Evolutionary conservation across 2,113 vertebrate genomes (phyloP), one percentile per base, ranked within the genome.

Genomic region (Campylorhamphus procurvoides): DNA sequence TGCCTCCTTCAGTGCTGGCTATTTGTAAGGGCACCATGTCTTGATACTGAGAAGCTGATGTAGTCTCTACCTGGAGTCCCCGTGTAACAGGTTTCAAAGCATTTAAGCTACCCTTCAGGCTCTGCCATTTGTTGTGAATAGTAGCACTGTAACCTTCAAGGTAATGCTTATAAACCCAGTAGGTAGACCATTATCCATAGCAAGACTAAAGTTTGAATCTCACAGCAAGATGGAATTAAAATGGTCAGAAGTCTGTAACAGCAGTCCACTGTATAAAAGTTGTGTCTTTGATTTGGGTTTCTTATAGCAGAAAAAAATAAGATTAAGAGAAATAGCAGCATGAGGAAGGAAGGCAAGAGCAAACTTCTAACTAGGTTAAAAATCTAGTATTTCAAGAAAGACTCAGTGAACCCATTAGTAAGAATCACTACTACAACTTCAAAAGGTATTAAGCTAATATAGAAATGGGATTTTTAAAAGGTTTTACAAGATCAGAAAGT

Each of bases 341-440:
- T 18, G 40, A 74, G 12, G 27, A 89, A 64, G 13, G 14, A 44
- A 91, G 73, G 40, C 13, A 68, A 68, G 12, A 89, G 27, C 29
- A 89, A 92, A 84, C 19, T 46, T 90, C 50, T 42, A 66, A 37
- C 6, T 46, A 63, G 13, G 37, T 72, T 71, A 90, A 87, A 94
- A 94, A 35, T 33, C 3, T 6, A 53, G 37, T 66, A 53, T 62
- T 77, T 74, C 46, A 62, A 58, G 55, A 69, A 84, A 78, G 46
- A 81, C 7, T 50, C 33, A 8, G 35, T 47, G 87, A 87, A 87
- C 42, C 67, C 1, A 81, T 49, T 68, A 74, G 84, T 56, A 39
- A 87, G 28, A n/a, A 53, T 60, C 49, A 46, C 19, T 68, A 62
- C 37, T 71, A 44, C 13, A 83, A 53, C 31, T 72, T 79, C 53